Evolutionary conservation across 2,797 vertebrate genomes (phyloP), one percentile per base, ranked within the genome.

Genomic region (Ceryle rudis): DNA sequence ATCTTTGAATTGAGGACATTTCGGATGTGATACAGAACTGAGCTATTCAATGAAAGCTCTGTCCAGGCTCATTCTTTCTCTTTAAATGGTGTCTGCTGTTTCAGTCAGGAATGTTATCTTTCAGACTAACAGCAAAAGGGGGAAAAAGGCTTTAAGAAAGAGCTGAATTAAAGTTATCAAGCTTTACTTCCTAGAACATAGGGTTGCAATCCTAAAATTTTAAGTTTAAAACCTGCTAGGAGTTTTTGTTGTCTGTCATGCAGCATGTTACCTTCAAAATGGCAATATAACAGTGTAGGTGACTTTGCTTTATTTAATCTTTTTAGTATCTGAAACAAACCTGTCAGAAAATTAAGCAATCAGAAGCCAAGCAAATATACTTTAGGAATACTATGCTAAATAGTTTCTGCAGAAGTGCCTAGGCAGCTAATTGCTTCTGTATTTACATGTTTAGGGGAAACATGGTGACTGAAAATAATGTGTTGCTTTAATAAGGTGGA

Each of bases 301-400:
- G 41, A 81, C 88, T 89, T 61, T 35, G 44, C 64, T 54, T 71
- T 54, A 44, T 66, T 96, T 87, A 64, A 71, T 94, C 73, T 96
- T 96, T 51, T 55, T 72, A 65, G 82, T 91, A 55, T 52, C 60
- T 92, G 82, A 96, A 86, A 87, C 83, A 95, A 89, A 84, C 2
- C 21, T 75, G 52, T 94, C 95, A 95, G 95, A 77, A 98, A 97
- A 94, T 95, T 95, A 96, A 97, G 81, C 75, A 90, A 93, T 87
- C 81, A 86, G 67, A 70, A 94, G 46, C 70, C 35, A 11, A 71
- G 91, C 95, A 97, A 97, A 95, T 94, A 93, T 94, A 82, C 91
- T 93, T 92, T 83, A 93, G 86, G 80, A 86, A 96, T 87, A 89
- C 97, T 95, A 92, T 90, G 94, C 93, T 95, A 90, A 93, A 89